Evolutionary conservation across 2,888 invertebrate genomes (phyloP), one percentile per base, ranked within the genome.

Genomic region (Crossocerus cetratus): DNA sequence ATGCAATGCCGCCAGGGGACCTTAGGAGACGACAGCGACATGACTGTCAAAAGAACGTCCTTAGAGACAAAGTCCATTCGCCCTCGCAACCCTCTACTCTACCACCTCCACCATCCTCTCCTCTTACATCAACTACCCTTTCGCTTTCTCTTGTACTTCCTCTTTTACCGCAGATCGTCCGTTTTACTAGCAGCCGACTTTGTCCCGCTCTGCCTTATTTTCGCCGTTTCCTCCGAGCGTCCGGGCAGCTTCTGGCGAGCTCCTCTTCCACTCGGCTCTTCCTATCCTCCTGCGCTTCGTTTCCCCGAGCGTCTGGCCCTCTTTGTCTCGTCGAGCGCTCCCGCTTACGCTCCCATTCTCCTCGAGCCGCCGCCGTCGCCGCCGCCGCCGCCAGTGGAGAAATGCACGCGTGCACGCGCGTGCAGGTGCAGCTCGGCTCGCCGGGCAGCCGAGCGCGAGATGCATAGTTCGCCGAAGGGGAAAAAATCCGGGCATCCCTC

Each of bases 1-100:
- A 87, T 87, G 86, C 86, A 87, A 87, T 84, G 87, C 84, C 85
- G 83, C 81, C 83, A 81, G 83, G 82, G 83, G 84, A 84, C 83
- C 83, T 83, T 84, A 82, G 84, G 82, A 82, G 86, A 86, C 87
- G 86, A 87, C 86, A 87, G 85, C 86, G 84, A 85, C 83, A 82
- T 77, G 82, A 82, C 82, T 85, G 87, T 87, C 86, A 87, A 87
- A 87, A 86, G 87, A 86, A 86, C 86, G 86, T 86, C 87, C 86
- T 86, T 77, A 69, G 86, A 82, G 81, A 80, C 81, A 66, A 80
- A 78, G 82, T 82, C 81, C 82, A 82, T 82, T 82, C 81, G 82
- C 81, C 80, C 67, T 75, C 70, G 76, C 82, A 74, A 80, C 78
- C 80, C 72, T 61, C 66, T 43, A 49, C 32, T 32, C 18, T 44